Conservation (phyloP, 2,888 invertebrate species). For the Itoplectis maculator region DNA sequence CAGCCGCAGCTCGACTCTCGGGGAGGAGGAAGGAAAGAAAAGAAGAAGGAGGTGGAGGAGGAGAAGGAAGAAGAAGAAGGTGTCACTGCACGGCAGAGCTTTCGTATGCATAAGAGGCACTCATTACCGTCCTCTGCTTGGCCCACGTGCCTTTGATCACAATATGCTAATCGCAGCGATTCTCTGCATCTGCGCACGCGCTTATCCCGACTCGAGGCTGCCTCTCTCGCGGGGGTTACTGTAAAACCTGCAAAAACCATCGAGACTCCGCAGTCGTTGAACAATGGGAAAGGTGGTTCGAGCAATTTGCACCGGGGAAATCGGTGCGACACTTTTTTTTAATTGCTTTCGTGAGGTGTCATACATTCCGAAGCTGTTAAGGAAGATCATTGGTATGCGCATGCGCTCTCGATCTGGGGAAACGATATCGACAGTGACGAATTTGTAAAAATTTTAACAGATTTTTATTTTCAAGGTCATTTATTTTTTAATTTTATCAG, state of each 20-base stretch:
- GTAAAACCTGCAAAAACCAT: no score
- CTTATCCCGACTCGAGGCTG: slow-evolving; percentile 9
- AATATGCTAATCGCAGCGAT: slow-evolving; percentile 64
- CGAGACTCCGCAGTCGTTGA: no score
- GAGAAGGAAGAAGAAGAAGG: slow-evolving; percentile 76
- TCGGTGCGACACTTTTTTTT: no score
- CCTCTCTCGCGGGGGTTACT: slow-evolving; percentile 28
- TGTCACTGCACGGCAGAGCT: slow-evolving; percentile 76
- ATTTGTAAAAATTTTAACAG: no score
- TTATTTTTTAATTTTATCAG: no score
- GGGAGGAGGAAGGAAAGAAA: slow-evolving; percentile 39
- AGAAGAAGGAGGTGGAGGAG: slow-evolving; percentile 21
- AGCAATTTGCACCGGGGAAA: background rate
- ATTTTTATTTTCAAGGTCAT: no score
- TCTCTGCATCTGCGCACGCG: slow-evolving; percentile 3
- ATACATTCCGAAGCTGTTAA: no score
- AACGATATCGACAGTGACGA: no score
- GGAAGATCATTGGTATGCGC: no score
- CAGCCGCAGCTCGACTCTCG: slow-evolving; percentile 18
- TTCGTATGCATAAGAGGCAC: slow-evolving; percentile 80
- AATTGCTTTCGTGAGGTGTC: no score
- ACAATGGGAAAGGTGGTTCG: no score
- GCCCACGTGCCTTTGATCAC: slow-evolving; percentile 70
- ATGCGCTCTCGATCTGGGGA: no score
- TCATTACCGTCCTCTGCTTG: slow-evolving; percentile 75